A percentile compares a stretch with the other conserved stretches of the same genome.
Evolutionary conservation across 2,797 vertebrate species (phyloP).

Genomic region (Eptatretus atami): DNA sequence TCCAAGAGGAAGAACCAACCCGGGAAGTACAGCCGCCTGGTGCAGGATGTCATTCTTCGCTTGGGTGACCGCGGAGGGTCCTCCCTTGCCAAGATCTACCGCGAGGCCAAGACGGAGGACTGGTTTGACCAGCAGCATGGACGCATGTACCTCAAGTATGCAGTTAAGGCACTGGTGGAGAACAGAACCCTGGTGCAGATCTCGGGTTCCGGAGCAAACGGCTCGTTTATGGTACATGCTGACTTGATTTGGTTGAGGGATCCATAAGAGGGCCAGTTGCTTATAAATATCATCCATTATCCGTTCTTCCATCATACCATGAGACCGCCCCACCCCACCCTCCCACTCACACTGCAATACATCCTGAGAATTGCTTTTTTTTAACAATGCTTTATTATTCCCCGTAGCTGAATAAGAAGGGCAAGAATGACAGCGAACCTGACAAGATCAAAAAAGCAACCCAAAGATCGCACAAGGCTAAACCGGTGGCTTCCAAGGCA

Average conservation of each 20-base stretch:
- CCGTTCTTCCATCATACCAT: too few species aligned
- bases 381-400: too few species aligned
- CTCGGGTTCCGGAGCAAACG: constrained; percentile 36
- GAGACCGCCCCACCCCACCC: too few species aligned
- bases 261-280: too few species aligned
- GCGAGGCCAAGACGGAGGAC: constrained; percentile 29
- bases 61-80: constrained; percentile 31
- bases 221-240: constrained; percentile 20
- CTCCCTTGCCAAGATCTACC: constrained; percentile 31
- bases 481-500: too few species aligned
- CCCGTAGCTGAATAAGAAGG: too few species aligned
- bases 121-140: constrained; percentile 51
- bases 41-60: constrained; percentile 28
- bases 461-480: too few species aligned
- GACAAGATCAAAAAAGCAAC: too few species aligned
- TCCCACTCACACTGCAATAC: too few species aligned
- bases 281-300: too few species aligned
- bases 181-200: constrained; percentile 40
- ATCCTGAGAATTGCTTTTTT: too few species aligned
- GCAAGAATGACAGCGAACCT: too few species aligned
- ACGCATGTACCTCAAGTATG: constrained; percentile 36
- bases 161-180: constrained; percentile 33
- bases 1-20: constrained; percentile 30
- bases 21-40: constrained; percentile 33
- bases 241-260: not conserved